Evolutionary conservation across 2,888 invertebrate genomes (phyloP).

Genomic region (Pachycephus smyrnensis): DNA sequence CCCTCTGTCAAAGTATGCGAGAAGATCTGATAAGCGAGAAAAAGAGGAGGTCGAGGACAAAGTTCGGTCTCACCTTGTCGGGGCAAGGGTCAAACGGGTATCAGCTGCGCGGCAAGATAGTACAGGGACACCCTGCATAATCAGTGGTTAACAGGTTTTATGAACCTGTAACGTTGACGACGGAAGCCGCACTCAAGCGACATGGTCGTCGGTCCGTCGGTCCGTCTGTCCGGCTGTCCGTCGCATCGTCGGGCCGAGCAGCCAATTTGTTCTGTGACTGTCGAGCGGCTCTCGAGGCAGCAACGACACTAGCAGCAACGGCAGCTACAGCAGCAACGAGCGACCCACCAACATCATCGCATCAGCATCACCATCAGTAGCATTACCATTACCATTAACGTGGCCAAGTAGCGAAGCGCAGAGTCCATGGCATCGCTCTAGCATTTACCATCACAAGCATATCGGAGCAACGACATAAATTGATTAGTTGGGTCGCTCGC

Average conservation of each 20-base stretch:
- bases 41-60: too few species aligned
- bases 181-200: constrained; percentile 63
- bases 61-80: too few species aligned
- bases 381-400: too few species aligned
- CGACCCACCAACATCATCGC: too few species aligned
- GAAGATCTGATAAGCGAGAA: too few species aligned
- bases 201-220: constrained; percentile 33
- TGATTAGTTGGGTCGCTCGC: constrained; percentile 62
- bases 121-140: constrained; percentile 52
- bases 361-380: too few species aligned
- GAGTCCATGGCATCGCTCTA: too few species aligned
- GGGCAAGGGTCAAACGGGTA: constrained; percentile 17
- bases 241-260: constrained; percentile 8
- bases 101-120: constrained; percentile 31
- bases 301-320: too few species aligned
- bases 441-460: too few species aligned
- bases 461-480: constrained; percentile 58
- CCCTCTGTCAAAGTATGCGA: too few species aligned
- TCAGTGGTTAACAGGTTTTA: constrained; percentile 63
- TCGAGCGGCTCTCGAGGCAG: constrained; percentile 28
- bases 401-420: too few species aligned
- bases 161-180: constrained; percentile 64
- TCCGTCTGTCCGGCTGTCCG: constrained; percentile 9
- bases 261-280: constrained; percentile 30
- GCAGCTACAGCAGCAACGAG: too few species aligned